phyloP scores from a whole-genome alignment of 2,888 invertebrate genomes.

The Balanococcus diminutus region DNA sequence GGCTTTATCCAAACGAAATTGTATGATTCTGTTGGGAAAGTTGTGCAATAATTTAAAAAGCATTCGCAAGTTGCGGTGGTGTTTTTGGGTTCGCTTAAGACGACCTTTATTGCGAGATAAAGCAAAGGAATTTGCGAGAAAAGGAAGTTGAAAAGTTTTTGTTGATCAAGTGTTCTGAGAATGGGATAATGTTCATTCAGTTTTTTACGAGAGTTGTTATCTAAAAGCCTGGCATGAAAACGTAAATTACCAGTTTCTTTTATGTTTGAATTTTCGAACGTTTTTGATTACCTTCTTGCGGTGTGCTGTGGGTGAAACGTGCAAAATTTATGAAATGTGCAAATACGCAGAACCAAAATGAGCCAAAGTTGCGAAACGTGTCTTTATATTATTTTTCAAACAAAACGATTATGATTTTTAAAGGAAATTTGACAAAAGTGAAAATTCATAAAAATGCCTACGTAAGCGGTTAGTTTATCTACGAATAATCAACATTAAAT shows the following conservation, averaged over 20 bases:
- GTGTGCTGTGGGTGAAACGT: too few species aligned
- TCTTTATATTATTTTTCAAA: too few species aligned
- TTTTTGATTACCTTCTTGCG: conserved; percentile 18
- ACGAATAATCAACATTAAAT: too few species aligned
- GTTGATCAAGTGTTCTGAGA: conserved; percentile 8
- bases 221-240: background rate
- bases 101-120: conserved; percentile 16
- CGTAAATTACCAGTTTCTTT: conserved; percentile 28
- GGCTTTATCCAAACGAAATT: conserved; percentile 14
- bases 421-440: too few species aligned
- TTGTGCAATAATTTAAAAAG: background rate
- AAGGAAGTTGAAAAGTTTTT: conserved; percentile 32
- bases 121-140: background rate
- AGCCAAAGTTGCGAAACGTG: too few species aligned
- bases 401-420: too few species aligned
- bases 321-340: too few species aligned
- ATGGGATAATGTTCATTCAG: background rate
- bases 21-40: background rate
- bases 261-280: background rate
- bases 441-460: too few species aligned
- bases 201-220: background rate
- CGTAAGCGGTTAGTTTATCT: too few species aligned
- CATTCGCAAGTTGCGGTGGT: background rate
- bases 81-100: background rate
- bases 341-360: too few species aligned